Evolutionary conservation across 1,140 invertebrate species (phyloP).

Genomic region (Hormaphis cornu): DNA sequence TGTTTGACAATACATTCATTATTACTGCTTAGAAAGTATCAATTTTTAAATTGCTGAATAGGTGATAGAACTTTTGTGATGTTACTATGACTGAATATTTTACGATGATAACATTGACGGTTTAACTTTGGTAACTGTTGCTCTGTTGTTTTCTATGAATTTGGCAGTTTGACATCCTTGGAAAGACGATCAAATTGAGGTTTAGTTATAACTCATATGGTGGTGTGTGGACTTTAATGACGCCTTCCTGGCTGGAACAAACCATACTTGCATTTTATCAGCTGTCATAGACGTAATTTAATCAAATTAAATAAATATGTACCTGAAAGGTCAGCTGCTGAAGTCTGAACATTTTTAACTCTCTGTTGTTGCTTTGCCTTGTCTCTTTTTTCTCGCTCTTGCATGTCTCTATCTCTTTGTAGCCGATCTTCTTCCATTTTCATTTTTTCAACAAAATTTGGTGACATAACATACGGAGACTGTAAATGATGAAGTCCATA

Average conservation of each 20-base stretch:
- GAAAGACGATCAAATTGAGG: slow-evolving; percentile 46
- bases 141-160: slow-evolving; percentile 10
- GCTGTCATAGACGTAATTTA: neutral
- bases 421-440: slow-evolving; percentile 59
- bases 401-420: slow-evolving; percentile 49
- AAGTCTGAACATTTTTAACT: slow-evolving; percentile 36
- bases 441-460: slow-evolving; percentile 41
- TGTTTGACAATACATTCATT: no score
- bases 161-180: slow-evolving; percentile 43
- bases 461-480: slow-evolving; percentile 51
- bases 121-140: slow-evolving; percentile 15
- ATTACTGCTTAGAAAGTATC: no score
- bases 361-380: slow-evolving; percentile 39
- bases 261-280: slow-evolving; percentile 35
- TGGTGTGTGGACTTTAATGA: slow-evolving; percentile 37
- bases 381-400: slow-evolving; percentile 47
- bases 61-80: neutral
- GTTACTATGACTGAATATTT: neutral
- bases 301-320: neutral
- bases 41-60: neutral
- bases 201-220: slow-evolving; percentile 35
- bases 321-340: slow-evolving; percentile 34
- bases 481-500: slow-evolving; percentile 48
- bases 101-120: neutral
- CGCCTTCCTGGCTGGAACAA: slow-evolving; percentile 50